Evolutionary conservation across 2,113 vertebrate species (phyloP).

Genomic region (Macroglossus sobrinus): DNA sequence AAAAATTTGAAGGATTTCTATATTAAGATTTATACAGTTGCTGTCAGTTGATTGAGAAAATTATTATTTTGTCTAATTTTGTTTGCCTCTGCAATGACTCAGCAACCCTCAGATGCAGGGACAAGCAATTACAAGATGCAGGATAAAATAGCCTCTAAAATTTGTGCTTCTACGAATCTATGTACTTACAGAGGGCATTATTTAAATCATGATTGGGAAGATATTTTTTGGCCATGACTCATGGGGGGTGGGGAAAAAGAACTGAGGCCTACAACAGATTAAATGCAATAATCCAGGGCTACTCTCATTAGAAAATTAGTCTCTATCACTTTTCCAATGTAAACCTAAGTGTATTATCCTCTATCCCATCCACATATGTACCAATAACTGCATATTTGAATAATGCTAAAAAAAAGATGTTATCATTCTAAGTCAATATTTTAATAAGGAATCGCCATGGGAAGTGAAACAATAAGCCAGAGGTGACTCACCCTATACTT

Average conservation of each 20-base stretch:
- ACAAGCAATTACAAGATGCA: not conserved
- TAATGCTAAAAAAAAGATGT: not conserved
- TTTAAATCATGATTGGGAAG: not conserved
- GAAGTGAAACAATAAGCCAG: not conserved
- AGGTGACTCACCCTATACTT: not conserved
- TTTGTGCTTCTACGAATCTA: not conserved
- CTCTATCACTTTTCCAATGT: not conserved
- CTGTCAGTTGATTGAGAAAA: not conserved
- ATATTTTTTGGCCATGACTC: not conserved
- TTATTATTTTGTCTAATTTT: not conserved
- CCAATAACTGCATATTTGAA: not conserved
- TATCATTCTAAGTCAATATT: not conserved
- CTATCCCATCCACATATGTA: not conserved
- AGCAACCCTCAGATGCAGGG: not conserved
- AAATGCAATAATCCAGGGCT: not conserved
- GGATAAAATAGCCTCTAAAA: not conserved
- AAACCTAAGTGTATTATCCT: not conserved
- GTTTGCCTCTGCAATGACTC: not conserved
- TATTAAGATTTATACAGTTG: not conserved
- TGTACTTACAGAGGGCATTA: not conserved
- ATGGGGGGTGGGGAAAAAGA: not conserved
- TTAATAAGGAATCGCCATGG: not conserved
- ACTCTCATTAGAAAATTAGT: not conserved
- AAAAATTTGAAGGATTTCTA: not conserved
- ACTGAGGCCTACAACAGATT: not conserved